A percentile compares a stretch with the other conserved stretches of the same genome.
phyloP scores from a whole-genome alignment of 2,888 invertebrate genomes.

The Chironomus tentans region DNA sequence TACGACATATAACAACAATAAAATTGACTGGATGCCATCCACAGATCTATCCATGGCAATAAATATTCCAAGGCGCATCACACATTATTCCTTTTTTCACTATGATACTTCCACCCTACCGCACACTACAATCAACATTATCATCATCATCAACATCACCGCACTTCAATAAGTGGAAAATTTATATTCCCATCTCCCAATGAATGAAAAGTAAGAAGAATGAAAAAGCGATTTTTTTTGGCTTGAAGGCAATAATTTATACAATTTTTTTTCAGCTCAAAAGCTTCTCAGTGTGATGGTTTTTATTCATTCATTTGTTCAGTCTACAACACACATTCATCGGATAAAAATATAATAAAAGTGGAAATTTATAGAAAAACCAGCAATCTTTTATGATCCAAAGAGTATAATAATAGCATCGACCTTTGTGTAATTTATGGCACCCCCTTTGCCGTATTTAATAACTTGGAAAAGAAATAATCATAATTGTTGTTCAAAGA shows the following conservation, averaged over 20 bases:
- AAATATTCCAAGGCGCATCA: too few relatives aligned
- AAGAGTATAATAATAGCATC: neutral
- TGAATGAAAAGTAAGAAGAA: neutral
- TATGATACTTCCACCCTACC: neutral
- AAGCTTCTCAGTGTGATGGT: neutral
- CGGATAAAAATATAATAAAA: neutral
- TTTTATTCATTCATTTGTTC: neutral
- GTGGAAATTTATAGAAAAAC: neutral
- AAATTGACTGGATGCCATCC: too few relatives aligned
- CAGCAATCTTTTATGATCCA: slow-evolving; percentile 4
- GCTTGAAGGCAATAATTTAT: neutral
- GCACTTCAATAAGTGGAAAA: neutral
- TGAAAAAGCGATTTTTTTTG: neutral
- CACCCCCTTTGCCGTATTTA: slow-evolving; percentile 11
- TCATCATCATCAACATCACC: neutral
- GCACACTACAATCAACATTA: neutral
- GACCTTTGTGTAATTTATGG: slow-evolving; percentile 2
- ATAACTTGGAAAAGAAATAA: slow-evolving; percentile 8
- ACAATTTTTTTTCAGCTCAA: too few relatives aligned
- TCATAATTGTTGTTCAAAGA: slow-evolving; percentile 3
- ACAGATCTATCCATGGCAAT: too few relatives aligned
- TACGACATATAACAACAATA: too few relatives aligned
- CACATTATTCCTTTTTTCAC: neutral
- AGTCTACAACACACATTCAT: neutral
- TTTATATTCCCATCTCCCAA: neutral